Evolutionary conservation across 2,113 vertebrate genomes (phyloP).

Genomic region (Isurus oxyrinchus): DNA sequence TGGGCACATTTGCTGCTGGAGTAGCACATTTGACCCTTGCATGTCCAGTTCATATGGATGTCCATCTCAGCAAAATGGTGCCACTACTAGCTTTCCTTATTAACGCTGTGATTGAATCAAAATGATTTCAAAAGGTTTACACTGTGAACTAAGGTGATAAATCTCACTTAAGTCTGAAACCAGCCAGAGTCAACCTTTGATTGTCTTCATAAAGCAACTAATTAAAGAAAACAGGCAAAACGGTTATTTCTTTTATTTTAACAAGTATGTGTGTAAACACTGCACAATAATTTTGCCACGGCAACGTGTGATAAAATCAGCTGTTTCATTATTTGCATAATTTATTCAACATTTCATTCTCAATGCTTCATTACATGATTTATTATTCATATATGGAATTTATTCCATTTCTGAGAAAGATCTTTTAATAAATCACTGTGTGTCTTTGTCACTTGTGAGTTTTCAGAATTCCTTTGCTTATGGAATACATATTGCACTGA

Average conservation of each 20-base stretch:
- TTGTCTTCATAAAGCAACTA: background rate
- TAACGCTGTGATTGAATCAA: background rate
- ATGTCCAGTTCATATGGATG: background rate
- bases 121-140: background rate
- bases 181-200: background rate
- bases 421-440: slow-evolving; percentile 1
- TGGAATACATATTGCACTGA: background rate
- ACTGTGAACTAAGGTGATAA: background rate
- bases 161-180: background rate
- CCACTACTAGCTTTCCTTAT: background rate
- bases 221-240: background rate
- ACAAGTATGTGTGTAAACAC: too few species aligned
- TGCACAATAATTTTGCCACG: background rate
- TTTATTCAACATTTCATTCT: slow-evolving; percentile 35
- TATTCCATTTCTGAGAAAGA: slow-evolving; percentile 22
- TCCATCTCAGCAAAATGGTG: background rate
- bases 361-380: slow-evolving; percentile 21
- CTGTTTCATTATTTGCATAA: slow-evolving; percentile 9
- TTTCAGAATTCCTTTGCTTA: background rate
- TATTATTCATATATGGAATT: slow-evolving; percentile 28
- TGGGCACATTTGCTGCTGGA: background rate
- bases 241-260: background rate
- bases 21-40: background rate
- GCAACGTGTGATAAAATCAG: background rate
- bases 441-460: background rate